Conservation (phyloP, 92 coral and sea anemone species). For the Diadumene lineata region DNA sequence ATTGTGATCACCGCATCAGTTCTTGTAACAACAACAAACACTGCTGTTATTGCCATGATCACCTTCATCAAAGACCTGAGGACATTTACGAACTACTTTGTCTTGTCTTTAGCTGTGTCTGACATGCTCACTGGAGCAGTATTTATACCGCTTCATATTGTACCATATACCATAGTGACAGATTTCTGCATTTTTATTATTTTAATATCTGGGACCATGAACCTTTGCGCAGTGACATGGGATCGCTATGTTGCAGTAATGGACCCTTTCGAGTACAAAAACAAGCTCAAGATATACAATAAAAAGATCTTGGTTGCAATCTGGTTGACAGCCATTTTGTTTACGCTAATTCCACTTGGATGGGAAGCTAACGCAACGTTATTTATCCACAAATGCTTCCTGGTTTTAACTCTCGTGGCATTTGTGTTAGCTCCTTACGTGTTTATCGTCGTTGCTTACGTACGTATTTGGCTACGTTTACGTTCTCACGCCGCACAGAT, state of each 20-base stretch:
- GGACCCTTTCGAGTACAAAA: slow-evolving; percentile 30
- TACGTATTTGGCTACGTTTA: slow-evolving; percentile 29
- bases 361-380: not conserved
- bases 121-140: slow-evolving; percentile 51
- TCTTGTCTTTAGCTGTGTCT: slow-evolving; percentile 32
- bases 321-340: not conserved
- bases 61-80: slow-evolving; percentile 2
- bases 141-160: slow-evolving; percentile 20
- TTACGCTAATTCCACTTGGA: not conserved
- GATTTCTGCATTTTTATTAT: not conserved
- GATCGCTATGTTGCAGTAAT: slow-evolving; percentile 41
- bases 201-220: not conserved
- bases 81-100: slow-evolving; percentile 5
- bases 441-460: slow-evolving; percentile 38
- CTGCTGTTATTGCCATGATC: slow-evolving; percentile 2
- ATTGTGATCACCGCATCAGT: not conserved
- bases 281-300: slow-evolving; percentile 10
- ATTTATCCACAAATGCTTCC: slow-evolving; percentile 40
- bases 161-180: not conserved
- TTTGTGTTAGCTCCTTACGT: slow-evolving; percentile 33
- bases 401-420: too few species aligned
- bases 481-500: slow-evolving; percentile 31
- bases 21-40: slow-evolving; percentile 1
- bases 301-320: slow-evolving; percentile 2
- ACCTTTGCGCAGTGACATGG: slow-evolving; percentile 32